These are phyloP conservation scores for Butastur rufipennis DNA, from an alignment of 2,113 vertebrate species.

Conservation along the genomic window DNA sequence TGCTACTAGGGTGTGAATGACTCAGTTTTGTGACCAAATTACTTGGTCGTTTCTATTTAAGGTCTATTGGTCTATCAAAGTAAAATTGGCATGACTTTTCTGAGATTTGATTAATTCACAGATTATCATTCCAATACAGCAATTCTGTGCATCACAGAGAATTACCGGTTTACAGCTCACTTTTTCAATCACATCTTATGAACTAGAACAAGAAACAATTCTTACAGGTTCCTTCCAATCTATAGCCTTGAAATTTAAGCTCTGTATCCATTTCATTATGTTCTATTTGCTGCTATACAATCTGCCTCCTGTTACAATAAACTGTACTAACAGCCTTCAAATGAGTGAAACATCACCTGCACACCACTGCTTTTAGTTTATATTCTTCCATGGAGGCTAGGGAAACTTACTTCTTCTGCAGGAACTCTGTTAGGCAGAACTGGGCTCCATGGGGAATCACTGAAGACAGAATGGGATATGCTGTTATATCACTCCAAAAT, in stretches of 20 bases:
- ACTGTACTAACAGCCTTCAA: neutral
- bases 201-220: neutral
- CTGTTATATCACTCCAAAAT: neutral
- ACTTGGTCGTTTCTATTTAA: neutral
- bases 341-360: neutral
- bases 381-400: neutral
- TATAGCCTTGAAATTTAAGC: neutral
- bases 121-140: neutral
- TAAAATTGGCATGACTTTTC: neutral
- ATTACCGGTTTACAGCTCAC: neutral
- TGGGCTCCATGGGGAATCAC: neutral
- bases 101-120: neutral
- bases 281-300: neutral
- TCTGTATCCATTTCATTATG: neutral
- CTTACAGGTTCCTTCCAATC: neutral
- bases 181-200: neutral
- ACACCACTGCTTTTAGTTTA: neutral
- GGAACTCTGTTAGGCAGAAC: neutral
- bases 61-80: neutral
- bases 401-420: neutral
- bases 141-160: neutral
- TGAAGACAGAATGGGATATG: neutral
- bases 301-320: neutral
- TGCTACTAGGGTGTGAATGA: neutral
- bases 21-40: neutral